Evolutionary conservation across 2,113 vertebrate species (phyloP).

Genomic region (Dascyllus trimaculatus): DNA sequence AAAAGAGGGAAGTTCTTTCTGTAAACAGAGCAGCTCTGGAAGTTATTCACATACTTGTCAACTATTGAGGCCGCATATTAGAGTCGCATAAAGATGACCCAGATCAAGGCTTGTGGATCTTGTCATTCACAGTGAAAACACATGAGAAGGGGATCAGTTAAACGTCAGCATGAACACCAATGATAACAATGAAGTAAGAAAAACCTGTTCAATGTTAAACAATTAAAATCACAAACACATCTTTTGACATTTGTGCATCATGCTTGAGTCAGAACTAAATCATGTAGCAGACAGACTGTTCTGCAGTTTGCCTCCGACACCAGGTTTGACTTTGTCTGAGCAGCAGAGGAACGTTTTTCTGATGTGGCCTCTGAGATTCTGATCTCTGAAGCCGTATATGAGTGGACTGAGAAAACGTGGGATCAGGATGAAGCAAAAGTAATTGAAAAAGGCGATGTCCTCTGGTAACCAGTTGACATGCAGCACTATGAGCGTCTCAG

Average conservation of each 20-base stretch:
- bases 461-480: conserved; percentile 42
- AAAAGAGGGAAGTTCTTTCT: too few relatives aligned
- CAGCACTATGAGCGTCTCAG: conserved; percentile 54
- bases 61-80: too few relatives aligned
- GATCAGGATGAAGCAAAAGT: conserved; percentile 78
- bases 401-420: conserved; percentile 83
- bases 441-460: conserved; percentile 76
- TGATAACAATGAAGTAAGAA: too few relatives aligned
- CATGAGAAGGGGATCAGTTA: too few relatives aligned
- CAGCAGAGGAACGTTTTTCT: conserved; percentile 54
- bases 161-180: too few relatives aligned
- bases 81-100: too few relatives aligned
- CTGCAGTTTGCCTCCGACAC: neutral
- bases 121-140: too few relatives aligned
- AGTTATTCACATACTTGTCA: too few relatives aligned
- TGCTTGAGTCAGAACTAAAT: neutral
- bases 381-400: conserved; percentile 83
- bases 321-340: conserved; percentile 1
- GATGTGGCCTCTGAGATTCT: conserved; percentile 69
- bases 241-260: neutral
- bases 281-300: neutral
- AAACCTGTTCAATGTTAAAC: too few relatives aligned
- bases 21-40: too few relatives aligned
- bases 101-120: too few relatives aligned
- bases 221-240: neutral